phyloP scores from a whole-genome alignment of 2,888 invertebrate species.

The Seira musarum region DNA sequence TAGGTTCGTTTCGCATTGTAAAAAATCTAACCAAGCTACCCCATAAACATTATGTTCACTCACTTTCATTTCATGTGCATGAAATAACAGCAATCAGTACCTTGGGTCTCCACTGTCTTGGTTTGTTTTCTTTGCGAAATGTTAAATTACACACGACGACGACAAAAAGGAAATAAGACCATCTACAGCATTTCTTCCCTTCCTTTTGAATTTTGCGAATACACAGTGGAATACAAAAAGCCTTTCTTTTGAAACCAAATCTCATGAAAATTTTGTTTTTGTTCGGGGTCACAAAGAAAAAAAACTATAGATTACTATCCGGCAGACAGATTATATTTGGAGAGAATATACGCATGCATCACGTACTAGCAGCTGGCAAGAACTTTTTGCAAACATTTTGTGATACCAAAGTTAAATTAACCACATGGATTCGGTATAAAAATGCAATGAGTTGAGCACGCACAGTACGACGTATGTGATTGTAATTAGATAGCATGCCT shows the following conservation, averaged over 20 bases:
- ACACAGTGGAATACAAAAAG: not conserved
- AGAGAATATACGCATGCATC: too few species aligned
- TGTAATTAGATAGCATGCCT: too few species aligned
- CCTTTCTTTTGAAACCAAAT: not conserved
- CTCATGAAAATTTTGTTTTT: conserved; percentile 39
- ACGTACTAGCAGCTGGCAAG: too few species aligned
- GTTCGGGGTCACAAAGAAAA: not conserved
- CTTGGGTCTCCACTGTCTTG: not conserved
- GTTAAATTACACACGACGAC: not conserved
- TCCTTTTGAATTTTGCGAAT: not conserved
- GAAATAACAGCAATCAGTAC: not conserved
- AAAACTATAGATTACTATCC: too few species aligned
- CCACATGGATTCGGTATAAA: not conserved
- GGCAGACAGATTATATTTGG: too few species aligned
- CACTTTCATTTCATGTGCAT: not conserved
- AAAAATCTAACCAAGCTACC: not conserved
- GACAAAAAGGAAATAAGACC: not conserved
- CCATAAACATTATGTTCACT: not conserved
- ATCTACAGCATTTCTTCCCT: not conserved
- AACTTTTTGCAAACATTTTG: too few species aligned
- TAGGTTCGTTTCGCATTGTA: not conserved
- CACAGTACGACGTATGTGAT: too few species aligned
- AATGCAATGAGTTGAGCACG: too few species aligned
- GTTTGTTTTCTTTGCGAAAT: conserved; percentile 6
- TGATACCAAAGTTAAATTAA: not conserved